These are phyloP conservation scores for Turritopsis rubra DNA, from an alignment of 30 jellyfish, hydroid and myxozoan species.

Conservation along the genomic window DNA sequence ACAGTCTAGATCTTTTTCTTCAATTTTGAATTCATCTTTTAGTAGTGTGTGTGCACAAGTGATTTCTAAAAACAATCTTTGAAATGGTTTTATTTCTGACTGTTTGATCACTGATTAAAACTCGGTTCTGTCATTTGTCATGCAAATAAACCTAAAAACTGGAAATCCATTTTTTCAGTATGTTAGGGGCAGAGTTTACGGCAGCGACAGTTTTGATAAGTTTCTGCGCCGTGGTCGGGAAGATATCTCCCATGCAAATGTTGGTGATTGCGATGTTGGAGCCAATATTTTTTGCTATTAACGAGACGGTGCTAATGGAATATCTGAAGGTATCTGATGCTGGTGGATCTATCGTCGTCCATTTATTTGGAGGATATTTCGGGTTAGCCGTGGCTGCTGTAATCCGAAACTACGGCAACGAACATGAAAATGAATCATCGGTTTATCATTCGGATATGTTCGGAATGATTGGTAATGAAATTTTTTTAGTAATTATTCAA, in stretches of 20 bases:
- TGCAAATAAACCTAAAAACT: too few species aligned
- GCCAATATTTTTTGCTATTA: slow-evolving; percentile 61
- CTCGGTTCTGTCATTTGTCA: too few species aligned
- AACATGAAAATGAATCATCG: slow-evolving; percentile 75
- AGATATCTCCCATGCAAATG: slow-evolving; percentile 82
- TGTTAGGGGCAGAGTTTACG: slow-evolving; percentile 83
- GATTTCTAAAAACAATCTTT: too few species aligned
- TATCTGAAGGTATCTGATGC: slow-evolving; percentile 71
- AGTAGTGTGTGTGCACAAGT: too few species aligned
- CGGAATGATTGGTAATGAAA: slow-evolving; percentile 69
- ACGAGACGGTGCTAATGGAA: slow-evolving; percentile 66
- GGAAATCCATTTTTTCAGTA: too few species aligned
- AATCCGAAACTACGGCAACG: slow-evolving; percentile 45
- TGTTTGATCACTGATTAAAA: too few species aligned
- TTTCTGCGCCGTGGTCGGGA: slow-evolving; percentile 90
- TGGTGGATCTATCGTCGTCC: slow-evolving; percentile 94
- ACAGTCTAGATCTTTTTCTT: neutral
- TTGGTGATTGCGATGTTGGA: slow-evolving; percentile 73
- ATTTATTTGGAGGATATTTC: slow-evolving; percentile 92
- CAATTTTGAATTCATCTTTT: neutral
- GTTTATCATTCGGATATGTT: slow-evolving; percentile 73
- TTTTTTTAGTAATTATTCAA: too few species aligned
- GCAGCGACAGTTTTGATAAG: slow-evolving; percentile 89
- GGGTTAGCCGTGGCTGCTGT: slow-evolving; percentile 87
- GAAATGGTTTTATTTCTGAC: too few species aligned